Conservation (phyloP, 1,140 invertebrate genomes). For the Asbolus verrucosus region DNA sequence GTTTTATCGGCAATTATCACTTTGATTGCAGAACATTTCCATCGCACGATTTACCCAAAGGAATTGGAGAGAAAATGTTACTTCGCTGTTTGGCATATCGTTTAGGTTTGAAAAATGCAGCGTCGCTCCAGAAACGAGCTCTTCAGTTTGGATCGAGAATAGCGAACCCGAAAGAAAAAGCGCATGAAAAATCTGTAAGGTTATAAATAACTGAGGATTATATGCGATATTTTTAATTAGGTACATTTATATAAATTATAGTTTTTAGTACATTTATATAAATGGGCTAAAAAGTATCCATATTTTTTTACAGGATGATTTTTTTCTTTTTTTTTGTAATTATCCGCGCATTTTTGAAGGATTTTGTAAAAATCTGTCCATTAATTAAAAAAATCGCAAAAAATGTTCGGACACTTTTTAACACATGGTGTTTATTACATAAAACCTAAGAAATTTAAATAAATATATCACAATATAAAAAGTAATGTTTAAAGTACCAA, state of each 20-base stretch:
- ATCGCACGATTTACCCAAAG: constrained; percentile 73
- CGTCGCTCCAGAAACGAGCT: constrained; percentile 87
- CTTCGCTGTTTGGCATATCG: constrained; percentile 82
- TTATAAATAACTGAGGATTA: constrained; percentile 42
- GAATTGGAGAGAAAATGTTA: constrained; percentile 94
- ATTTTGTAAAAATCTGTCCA: not conserved
- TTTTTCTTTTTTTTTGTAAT: not conserved
- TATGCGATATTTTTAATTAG: constrained; percentile 27
- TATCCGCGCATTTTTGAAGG: too few relatives aligned
- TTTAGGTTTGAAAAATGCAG: constrained; percentile 76
- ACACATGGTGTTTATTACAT: constrained; percentile 4
- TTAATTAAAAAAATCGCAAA: not conserved
- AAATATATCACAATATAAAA: constrained; percentile 35
- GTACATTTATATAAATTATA: constrained; percentile 31
- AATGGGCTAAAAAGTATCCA: constrained; percentile 31
- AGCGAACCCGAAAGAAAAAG: constrained; percentile 93
- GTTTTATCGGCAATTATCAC: not conserved
- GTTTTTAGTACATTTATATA: constrained; percentile 31
- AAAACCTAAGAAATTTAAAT: constrained; percentile 2
- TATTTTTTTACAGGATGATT: not conserved
- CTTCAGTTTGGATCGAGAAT: constrained; percentile 98
- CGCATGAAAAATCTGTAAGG: constrained; percentile 75
- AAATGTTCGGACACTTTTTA: constrained; percentile 14
- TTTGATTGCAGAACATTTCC: constrained; percentile 73
- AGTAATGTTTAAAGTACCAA: constrained; percentile 23